Base-by-base conservation (phyloP, 2,113 vertebrate species). In the Pongo abelii region DNA sequence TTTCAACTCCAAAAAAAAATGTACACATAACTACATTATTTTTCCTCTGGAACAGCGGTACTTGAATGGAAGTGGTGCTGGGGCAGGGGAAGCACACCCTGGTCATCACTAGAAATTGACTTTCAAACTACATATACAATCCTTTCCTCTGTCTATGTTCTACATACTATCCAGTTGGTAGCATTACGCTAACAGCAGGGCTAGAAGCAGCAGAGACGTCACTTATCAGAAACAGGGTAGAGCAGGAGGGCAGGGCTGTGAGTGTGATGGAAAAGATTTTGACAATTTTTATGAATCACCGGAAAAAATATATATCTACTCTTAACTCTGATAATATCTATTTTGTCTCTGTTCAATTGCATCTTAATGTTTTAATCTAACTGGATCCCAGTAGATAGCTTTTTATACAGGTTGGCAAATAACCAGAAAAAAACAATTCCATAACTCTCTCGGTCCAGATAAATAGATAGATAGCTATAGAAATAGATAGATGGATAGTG, bases 161-260 rank as follows among this genome's bases (percentile, higher is more conserved):
- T 80, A 32, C 20, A 64, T 0, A 1, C 11, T 27, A 0, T 40
- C 10, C 7, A 30, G 0, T 13, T 22, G 46, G 12, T 4, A 35
- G 12, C 6, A 14, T 18, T 23, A n/a, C 2, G 6, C 9, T 40
- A 7, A 52, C 40, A 67, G 14, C 1, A 6, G 11, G 46, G 0
- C 46, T n/a, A 2, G 50, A 23, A 59, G 32, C 17, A 18, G 18
- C 8, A 17, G 9, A 10, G 2, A 55, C 17, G 7, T 69, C 17
- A 23, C 55, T 9, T 22, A 0, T 57, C 81, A 52, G 20, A 59
- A 35, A 13, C 25, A 23, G 35, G 64, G 23, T 32, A 22, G 11
- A 90, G 23, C 22, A 57, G 25, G 40, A 8, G 20, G 4, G 27
- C 11, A 52, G 6, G 17, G 61, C 61, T 64, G 61, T 64, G 35